A percentile compares a stretch with the other conserved stretches of the same genome.
Evolutionary conservation across 1,140 invertebrate species (phyloP).

Genomic region (Drosophila orena): DNA sequence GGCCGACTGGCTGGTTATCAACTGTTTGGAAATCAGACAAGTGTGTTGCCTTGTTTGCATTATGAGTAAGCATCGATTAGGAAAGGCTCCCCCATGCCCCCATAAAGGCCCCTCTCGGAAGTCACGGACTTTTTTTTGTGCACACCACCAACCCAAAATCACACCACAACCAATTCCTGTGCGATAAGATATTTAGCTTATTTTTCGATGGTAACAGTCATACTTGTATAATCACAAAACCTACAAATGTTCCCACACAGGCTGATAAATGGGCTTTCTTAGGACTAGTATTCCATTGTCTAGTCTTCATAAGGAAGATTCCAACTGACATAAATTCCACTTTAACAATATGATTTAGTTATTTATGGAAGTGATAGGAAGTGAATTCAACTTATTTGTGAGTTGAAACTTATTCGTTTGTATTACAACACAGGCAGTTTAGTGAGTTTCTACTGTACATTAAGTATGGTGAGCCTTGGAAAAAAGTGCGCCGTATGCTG

Average conservation of each 20-base stretch:
- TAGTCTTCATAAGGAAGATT: too few species aligned
- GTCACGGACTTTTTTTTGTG: neutral
- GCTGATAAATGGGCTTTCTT: too few species aligned
- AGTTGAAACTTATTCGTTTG: neutral
- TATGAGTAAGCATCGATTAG: conserved; percentile 73
- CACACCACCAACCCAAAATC: conserved; percentile 31
- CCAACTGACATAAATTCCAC: too few species aligned
- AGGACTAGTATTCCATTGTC: too few species aligned
- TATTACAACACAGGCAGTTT: neutral
- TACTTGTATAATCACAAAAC: neutral
- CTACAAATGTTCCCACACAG: too few species aligned
- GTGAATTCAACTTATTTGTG: too few species aligned
- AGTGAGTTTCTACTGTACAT: conserved; percentile 5
- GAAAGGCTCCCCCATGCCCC: conserved; percentile 28
- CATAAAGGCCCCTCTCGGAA: conserved; percentile 12
- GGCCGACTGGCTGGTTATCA: conserved; percentile 59
- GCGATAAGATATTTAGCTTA: conserved; percentile 29
- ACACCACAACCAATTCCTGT: conserved; percentile 33
- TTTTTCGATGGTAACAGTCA: conserved; percentile 32
- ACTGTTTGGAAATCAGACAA: conserved; percentile 78
- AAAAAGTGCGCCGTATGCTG: conserved; percentile 60
- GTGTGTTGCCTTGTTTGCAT: conserved; percentile 65
- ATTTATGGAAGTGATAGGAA: too few species aligned
- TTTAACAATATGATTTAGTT: too few species aligned
- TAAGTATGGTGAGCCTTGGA: conserved; percentile 30